Evolutionary conservation across 92 coral and sea anemone genomes (phyloP).

Genomic region (Siderastrea radians): DNA sequence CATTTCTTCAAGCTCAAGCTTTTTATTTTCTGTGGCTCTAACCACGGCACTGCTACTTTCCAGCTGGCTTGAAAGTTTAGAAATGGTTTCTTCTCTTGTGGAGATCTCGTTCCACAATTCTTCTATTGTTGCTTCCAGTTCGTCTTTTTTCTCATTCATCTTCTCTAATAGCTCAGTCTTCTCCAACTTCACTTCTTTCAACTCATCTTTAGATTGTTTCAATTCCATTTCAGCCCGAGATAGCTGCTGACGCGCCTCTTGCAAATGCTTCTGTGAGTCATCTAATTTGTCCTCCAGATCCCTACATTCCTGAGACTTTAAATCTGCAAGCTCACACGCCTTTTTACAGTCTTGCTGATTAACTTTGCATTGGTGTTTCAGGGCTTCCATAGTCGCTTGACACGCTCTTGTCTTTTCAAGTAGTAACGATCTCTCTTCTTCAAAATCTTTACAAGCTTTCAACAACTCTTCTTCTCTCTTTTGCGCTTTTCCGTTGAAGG

Average conservation of each 20-base stretch:
- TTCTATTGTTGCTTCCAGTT: conserved; percentile 19
- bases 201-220: conserved; percentile 21
- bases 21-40: conserved; percentile 40
- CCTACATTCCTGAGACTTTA: conserved; percentile 79
- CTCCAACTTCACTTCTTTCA: conserved; percentile 24
- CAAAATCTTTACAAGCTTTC: conserved; percentile 65
- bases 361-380: conserved; percentile 77
- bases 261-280: conserved; percentile 72
- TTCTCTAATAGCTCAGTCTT: conserved; percentile 25
- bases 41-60: conserved; percentile 51
- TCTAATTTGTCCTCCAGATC: conserved; percentile 81
- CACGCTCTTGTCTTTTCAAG: conserved; percentile 71
- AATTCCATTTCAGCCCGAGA: conserved; percentile 36
- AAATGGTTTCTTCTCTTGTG: conserved; percentile 5
- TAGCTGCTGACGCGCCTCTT: conserved; percentile 58
- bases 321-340: conserved; percentile 83
- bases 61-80: conserved; percentile 58
- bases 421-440: conserved; percentile 62
- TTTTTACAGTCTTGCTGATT: conserved; percentile 81
- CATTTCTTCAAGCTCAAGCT: conserved; percentile 62
- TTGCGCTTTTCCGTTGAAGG: conserved; percentile 65
- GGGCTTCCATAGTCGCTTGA: conserved; percentile 61
- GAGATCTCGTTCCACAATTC: conserved; percentile 15
- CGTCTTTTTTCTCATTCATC: conserved; percentile 24
- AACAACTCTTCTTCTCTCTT: conserved; percentile 67